Percentiles rank a stretch among this genome's conserved stretches.
Evolutionary conservation across 2,888 invertebrate species (phyloP).

Genomic region (Taphrorychus bicolor): DNA sequence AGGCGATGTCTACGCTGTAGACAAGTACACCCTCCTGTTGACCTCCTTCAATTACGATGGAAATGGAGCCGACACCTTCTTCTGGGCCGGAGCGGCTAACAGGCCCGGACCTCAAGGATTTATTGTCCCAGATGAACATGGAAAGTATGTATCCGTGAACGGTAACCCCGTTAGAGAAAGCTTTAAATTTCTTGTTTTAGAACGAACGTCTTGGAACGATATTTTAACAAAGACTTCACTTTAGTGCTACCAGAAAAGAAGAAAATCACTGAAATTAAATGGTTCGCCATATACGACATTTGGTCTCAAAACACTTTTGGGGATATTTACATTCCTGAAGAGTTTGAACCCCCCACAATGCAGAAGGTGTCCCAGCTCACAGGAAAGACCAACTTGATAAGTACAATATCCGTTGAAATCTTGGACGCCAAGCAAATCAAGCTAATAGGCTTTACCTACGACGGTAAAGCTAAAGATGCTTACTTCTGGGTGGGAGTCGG

Average conservation of each 20-base stretch:
- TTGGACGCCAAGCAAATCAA: conserved; percentile 82
- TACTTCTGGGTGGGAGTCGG: conserved; percentile 91
- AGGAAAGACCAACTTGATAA: conserved; percentile 71
- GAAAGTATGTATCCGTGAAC: conserved; percentile 79
- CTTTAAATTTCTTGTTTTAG: conserved; percentile 61
- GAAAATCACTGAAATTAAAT: conserved; percentile 85
- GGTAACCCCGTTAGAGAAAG: too few relatives aligned
- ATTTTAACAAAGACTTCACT: conserved; percentile 84
- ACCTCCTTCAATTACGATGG: conserved; percentile 89
- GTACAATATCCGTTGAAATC: conserved; percentile 77
- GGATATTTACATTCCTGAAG: conserved; percentile 89
- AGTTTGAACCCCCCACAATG: conserved; percentile 84
- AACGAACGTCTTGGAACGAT: conserved; percentile 85
- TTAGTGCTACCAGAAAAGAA: conserved; percentile 84
- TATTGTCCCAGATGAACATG: conserved; percentile 86
- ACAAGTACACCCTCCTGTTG: conserved; percentile 81
- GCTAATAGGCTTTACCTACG: conserved; percentile 78
- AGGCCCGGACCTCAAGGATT: conserved; percentile 91
- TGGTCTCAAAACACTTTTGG: conserved; percentile 87
- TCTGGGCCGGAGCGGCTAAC: conserved; percentile 90
- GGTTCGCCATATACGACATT: conserved; percentile 90
- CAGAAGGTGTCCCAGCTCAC: conserved; percentile 67
- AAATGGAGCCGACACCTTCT: conserved; percentile 89
- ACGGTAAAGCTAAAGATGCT: conserved; percentile 77
- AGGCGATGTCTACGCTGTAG: conserved; percentile 88